phyloP scores from a whole-genome alignment of 2,797 vertebrate genomes.

The Coracias cyanogaster region DNA sequence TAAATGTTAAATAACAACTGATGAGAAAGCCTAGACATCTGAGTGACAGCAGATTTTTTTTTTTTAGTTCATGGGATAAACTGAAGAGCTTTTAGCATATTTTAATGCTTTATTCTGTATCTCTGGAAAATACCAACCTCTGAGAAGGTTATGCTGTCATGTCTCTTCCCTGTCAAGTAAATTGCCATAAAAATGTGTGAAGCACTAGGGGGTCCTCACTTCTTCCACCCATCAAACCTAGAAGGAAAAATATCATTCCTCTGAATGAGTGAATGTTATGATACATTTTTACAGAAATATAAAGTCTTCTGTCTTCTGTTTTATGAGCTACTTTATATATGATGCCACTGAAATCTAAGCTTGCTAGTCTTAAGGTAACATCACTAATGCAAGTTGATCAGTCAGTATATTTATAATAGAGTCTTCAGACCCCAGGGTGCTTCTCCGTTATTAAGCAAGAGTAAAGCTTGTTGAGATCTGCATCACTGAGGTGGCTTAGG shows the following conservation, averaged over 20 bases:
- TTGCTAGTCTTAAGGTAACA: neutral
- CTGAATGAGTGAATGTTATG: neutral
- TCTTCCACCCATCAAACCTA: neutral
- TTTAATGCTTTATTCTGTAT: neutral
- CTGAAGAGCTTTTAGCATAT: slow-evolving; percentile 1
- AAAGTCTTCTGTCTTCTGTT: neutral
- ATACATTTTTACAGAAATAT: neutral
- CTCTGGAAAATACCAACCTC: neutral
- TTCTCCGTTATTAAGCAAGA: neutral
- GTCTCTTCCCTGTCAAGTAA: neutral
- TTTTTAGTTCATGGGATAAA: neutral
- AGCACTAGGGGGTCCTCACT: neutral
- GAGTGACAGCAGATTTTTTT: neutral
- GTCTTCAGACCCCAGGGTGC: neutral
- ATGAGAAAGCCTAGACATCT: neutral
- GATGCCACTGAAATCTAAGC: neutral
- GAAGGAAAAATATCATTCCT: neutral
- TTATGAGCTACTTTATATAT: neutral
- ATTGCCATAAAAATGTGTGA: neutral
- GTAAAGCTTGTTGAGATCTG: neutral
- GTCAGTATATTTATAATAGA: neutral
- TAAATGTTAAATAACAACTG: neutral
- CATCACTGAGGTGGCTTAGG: neutral
- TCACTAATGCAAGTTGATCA: slow-evolving; percentile 2
- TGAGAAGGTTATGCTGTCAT: neutral